These are phyloP conservation scores for Apoda limacodes DNA, from an alignment of 2,888 invertebrate genomes.

Conservation along the genomic window DNA sequence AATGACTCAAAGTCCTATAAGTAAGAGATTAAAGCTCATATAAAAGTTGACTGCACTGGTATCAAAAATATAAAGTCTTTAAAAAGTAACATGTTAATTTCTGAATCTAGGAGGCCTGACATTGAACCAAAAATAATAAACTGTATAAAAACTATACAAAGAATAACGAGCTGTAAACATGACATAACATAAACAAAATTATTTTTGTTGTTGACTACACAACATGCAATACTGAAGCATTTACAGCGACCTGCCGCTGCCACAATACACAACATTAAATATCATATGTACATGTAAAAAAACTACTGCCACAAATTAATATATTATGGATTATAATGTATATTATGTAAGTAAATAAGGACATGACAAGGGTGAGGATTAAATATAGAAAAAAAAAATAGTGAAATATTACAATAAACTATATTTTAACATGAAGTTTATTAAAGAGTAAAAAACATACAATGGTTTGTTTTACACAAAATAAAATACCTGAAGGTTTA, in stretches of 20 bases:
- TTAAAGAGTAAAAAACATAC: constrained; percentile 68
- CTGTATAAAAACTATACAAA: background rate
- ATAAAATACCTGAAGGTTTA: constrained; percentile 52
- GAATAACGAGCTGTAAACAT: background rate
- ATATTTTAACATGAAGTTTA: constrained; percentile 70
- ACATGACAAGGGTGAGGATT: constrained; percentile 43
- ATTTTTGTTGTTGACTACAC: constrained; percentile 51
- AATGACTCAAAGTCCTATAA: too few relatives aligned
- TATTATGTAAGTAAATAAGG: constrained; percentile 58
- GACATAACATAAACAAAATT: constrained; percentile 54
- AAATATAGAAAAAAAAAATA: constrained; percentile 59
- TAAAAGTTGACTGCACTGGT: too few relatives aligned
- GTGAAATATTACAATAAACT: constrained; percentile 68
- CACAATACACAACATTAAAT: constrained; percentile 46
- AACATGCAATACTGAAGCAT: constrained; percentile 61
- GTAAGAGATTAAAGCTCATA: too few relatives aligned
- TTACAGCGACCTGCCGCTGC: constrained; percentile 50
- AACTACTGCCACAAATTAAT: constrained; percentile 62
- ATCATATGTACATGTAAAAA: constrained; percentile 43
- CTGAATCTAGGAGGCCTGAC: too few relatives aligned
- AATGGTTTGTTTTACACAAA: constrained; percentile 66
- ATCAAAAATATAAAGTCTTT: too few relatives aligned
- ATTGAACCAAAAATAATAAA: too few relatives aligned
- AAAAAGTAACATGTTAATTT: too few relatives aligned
- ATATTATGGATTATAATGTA: constrained; percentile 42